Percentiles rank a stretch among this genome's conserved stretches.
These are phyloP conservation scores for Eupristina koningsbergeri DNA, from an alignment of 1,140 invertebrate species.

Conservation along the genomic window DNA sequence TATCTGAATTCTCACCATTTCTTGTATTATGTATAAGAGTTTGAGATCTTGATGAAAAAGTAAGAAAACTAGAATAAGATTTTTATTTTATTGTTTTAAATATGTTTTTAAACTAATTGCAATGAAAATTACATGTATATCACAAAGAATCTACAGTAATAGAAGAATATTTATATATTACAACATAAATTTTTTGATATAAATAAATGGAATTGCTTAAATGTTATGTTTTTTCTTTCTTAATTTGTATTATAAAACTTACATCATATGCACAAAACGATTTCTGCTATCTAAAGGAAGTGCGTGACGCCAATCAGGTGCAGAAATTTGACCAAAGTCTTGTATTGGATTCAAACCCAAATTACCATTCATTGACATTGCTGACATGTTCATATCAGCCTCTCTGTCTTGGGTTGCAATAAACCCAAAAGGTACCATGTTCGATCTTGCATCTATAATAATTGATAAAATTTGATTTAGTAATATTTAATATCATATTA, in stretches of 20 bases:
- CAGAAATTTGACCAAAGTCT: constrained; percentile 42
- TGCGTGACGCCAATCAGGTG: constrained; percentile 41
- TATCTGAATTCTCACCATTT: constrained; percentile 38
- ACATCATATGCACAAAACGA: constrained; percentile 46
- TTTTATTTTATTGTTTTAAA: background rate
- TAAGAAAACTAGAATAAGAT: background rate
- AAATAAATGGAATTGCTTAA: too few species aligned
- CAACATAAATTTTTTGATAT: too few species aligned
- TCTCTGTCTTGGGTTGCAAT: constrained; percentile 40
- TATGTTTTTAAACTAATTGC: too few species aligned
- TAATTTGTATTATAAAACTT: background rate
- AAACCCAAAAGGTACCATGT: constrained; percentile 48
- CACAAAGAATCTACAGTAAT: too few species aligned
- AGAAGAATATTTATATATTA: too few species aligned
- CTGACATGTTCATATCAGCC: constrained; percentile 42
- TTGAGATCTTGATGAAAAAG: constrained; percentile 29
- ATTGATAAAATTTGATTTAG: background rate
- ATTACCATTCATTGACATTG: constrained; percentile 42
- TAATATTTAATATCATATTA: background rate
- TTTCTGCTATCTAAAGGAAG: constrained; percentile 32
- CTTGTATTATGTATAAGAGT: constrained; percentile 21
- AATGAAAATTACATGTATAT: too few species aligned
- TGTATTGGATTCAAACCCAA: constrained; percentile 39
- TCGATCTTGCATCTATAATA: constrained; percentile 44
- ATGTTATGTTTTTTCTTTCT: background rate